Evolutionary conservation across 2,113 vertebrate genomes (phyloP).

Genomic region (Cyrtonyx montezumae): DNA sequence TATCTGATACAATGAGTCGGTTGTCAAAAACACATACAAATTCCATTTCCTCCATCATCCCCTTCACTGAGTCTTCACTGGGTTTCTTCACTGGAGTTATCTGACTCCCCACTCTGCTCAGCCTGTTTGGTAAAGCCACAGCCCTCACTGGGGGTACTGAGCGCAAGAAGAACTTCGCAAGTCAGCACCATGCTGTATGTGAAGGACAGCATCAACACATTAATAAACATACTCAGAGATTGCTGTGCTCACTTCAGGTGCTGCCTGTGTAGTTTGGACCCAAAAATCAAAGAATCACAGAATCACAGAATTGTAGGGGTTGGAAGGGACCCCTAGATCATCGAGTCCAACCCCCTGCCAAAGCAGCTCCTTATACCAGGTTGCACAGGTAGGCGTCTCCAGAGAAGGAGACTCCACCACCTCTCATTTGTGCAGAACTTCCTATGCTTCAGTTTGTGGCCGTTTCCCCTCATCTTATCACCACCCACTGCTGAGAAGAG

Average conservation of each 20-base stretch:
- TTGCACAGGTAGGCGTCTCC: too few relatives aligned
- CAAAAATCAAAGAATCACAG: neutral
- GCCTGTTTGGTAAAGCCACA: neutral
- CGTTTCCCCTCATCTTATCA: too few relatives aligned
- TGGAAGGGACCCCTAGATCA: too few relatives aligned
- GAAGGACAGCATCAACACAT: neutral
- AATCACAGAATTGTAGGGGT: too few relatives aligned
- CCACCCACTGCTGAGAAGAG: too few relatives aligned
- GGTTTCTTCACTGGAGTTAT: neutral
- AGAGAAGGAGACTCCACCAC: too few relatives aligned
- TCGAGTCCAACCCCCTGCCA: too few relatives aligned
- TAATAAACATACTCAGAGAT: neutral
- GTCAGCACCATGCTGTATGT: neutral
- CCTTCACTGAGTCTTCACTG: neutral
- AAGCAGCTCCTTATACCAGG: too few relatives aligned
- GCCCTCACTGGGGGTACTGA: neutral
- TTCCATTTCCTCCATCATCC: neutral
- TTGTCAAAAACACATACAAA: neutral
- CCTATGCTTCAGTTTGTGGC: too few relatives aligned
- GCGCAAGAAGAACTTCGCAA: neutral
- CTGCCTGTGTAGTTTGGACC: neutral
- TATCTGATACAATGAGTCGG: neutral
- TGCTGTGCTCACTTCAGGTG: neutral
- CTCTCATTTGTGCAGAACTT: too few relatives aligned
- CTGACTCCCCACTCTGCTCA: neutral